phyloP scores from a whole-genome alignment of 2,797 vertebrate genomes.

The Pampus argenteus region DNA sequence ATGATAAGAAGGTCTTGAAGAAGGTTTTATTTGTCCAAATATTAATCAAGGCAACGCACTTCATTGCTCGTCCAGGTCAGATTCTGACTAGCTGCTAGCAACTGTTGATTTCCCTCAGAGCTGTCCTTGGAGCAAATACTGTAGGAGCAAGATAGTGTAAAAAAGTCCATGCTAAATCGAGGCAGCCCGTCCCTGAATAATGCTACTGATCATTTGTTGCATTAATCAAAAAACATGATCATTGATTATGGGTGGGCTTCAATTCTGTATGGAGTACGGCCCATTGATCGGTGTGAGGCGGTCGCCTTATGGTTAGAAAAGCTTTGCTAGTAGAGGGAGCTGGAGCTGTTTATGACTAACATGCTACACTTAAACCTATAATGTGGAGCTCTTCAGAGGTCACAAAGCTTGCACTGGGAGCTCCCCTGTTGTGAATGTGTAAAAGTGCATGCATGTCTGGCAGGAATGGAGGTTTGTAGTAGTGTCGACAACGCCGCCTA shows the following conservation, averaged over 20 bases:
- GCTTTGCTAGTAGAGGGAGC: background rate
- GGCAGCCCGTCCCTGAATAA: background rate
- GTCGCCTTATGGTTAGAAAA: constrained; percentile 6
- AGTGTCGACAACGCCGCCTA: too few relatives aligned
- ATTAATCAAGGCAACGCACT: too few relatives aligned
- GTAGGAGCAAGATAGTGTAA: background rate
- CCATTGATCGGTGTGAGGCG: background rate
- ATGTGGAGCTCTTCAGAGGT: background rate
- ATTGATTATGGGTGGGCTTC: background rate
- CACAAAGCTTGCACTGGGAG: background rate
- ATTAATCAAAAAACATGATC: background rate
- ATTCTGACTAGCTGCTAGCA: too few relatives aligned
- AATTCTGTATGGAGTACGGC: background rate
- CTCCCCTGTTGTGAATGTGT: background rate
- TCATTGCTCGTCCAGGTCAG: too few relatives aligned
- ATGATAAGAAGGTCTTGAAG: too few relatives aligned
- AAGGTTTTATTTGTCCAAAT: too few relatives aligned
- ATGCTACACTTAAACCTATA: background rate
- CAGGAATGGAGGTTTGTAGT: too few relatives aligned
- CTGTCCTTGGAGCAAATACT: background rate
- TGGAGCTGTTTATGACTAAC: constrained; percentile 2
- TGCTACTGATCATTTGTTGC: background rate
- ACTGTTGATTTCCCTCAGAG: too few relatives aligned
- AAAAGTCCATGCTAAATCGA: background rate
- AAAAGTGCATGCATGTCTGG: background rate